phyloP scores from a whole-genome alignment of 2,888 invertebrate genomes.

The Drosophila algonquin region DNA sequence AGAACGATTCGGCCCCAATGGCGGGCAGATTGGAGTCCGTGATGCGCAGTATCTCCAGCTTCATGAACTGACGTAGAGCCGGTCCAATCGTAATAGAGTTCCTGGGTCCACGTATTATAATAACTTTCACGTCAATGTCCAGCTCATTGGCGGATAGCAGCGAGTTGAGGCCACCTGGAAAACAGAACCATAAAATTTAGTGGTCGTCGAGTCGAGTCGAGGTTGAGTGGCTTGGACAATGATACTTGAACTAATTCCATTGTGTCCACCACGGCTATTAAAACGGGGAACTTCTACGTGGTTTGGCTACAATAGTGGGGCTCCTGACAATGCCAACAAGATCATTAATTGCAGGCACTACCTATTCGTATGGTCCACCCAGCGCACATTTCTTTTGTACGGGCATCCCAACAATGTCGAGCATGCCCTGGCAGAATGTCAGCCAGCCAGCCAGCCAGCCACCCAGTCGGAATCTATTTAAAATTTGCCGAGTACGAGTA shows the following conservation, averaged over 20 bases:
- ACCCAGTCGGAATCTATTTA: slow-evolving; percentile 38
- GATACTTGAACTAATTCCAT: slow-evolving; percentile 36
- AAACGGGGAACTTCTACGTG: background rate
- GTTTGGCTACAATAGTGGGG: slow-evolving; percentile 4
- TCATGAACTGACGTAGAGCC: slow-evolving; percentile 86
- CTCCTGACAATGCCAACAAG: slow-evolving; percentile 37
- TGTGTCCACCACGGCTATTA: background rate
- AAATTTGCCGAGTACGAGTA: slow-evolving; percentile 37
- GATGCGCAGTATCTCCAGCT: slow-evolving; percentile 89
- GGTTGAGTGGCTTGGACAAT: slow-evolving; percentile 14
- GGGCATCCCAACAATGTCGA: slow-evolving; percentile 57
- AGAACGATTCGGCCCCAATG: slow-evolving; percentile 91
- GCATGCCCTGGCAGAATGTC: slow-evolving; percentile 31
- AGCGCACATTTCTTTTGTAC: slow-evolving; percentile 28
- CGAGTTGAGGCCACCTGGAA: slow-evolving; percentile 87
- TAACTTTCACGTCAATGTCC: slow-evolving; percentile 87
- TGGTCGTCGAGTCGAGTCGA: slow-evolving; percentile 18
- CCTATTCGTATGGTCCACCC: background rate
- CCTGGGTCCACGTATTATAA: slow-evolving; percentile 88
- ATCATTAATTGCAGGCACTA: slow-evolving; percentile 68
- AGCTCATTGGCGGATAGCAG: slow-evolving; percentile 87
- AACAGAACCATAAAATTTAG: slow-evolving; percentile 4
- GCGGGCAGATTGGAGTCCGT: slow-evolving; percentile 90
- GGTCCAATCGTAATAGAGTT: slow-evolving; percentile 90
- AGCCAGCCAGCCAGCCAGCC: background rate